These are phyloP conservation scores for Borostomias antarcticus DNA, from an alignment of 2,797 vertebrate species.

Conservation along the genomic window DNA sequence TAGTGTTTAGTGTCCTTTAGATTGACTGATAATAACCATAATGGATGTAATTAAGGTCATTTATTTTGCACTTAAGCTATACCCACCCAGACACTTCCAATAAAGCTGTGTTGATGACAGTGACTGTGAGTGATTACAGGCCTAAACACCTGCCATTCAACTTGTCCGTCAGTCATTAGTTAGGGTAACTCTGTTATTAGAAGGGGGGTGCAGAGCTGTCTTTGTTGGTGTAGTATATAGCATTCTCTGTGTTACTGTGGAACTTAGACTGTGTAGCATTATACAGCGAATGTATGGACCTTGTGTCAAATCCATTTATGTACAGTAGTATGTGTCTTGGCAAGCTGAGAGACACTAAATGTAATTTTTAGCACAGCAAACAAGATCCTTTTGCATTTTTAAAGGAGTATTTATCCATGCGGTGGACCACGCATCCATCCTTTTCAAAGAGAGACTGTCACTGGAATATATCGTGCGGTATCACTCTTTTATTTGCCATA, in stretches of 20 bases:
- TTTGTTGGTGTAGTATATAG: background rate
- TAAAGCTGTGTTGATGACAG: background rate
- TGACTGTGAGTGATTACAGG: background rate
- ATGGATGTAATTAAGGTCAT: too few relatives aligned
- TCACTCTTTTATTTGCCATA: conserved; percentile 3
- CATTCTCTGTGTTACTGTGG: background rate
- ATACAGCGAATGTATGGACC: background rate
- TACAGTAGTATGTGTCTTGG: background rate
- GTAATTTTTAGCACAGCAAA: conserved; percentile 8
- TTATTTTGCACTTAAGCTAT: too few relatives aligned
- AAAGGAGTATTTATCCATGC: background rate
- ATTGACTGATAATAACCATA: too few relatives aligned
- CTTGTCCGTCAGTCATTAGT: background rate
- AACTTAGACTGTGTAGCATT: background rate
- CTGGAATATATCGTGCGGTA: background rate
- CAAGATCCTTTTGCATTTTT: background rate
- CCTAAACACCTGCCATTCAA: conserved; percentile 5
- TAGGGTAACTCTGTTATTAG: background rate
- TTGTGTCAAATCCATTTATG: background rate
- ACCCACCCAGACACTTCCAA: background rate
- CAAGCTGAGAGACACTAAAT: background rate
- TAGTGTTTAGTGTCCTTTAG: too few relatives aligned
- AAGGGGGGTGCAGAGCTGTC: background rate
- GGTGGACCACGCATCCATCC: background rate
- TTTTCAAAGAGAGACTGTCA: background rate